These are phyloP conservation scores for Enteromius afrohamiltoni DNA, from an alignment of 2,797 vertebrate species.

Conservation along the genomic window DNA sequence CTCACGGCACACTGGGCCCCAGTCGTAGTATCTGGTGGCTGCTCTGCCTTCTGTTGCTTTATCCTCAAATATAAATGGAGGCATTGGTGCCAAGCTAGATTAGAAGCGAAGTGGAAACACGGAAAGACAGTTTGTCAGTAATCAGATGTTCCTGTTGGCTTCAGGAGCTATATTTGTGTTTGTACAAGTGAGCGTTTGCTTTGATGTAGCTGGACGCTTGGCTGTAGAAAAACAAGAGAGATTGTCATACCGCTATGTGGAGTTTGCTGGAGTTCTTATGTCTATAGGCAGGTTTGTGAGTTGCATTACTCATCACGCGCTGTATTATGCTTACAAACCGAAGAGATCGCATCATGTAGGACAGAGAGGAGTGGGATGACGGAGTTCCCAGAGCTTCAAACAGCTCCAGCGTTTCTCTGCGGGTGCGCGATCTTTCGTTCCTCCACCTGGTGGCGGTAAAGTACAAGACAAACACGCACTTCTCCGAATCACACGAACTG, in stretches of 20 bases:
- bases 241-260: background rate
- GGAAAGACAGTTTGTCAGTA: conserved; percentile 76
- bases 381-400: conserved; percentile 10
- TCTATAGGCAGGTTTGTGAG: conserved; percentile 9
- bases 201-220: conserved; percentile 9
- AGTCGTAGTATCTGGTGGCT: conserved; percentile 67
- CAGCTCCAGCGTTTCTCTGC: conserved; percentile 41
- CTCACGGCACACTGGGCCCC: conserved; percentile 75
- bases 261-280: background rate
- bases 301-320: background rate
- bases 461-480: conserved; percentile 72
- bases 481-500: conserved; percentile 24
- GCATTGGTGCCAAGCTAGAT: conserved; percentile 79
- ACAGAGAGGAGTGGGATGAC: background rate
- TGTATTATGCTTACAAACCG: conserved; percentile 7
- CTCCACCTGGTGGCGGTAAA: conserved; percentile 83
- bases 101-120: conserved; percentile 72
- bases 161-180: conserved; percentile 19
- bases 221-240: background rate
- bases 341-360: background rate
- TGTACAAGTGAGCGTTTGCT: conserved; percentile 32
- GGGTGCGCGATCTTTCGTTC: conserved; percentile 57
- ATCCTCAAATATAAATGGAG: conserved; percentile 72
- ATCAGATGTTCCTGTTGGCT: conserved; percentile 69
- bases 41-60: conserved; percentile 57